Evolutionary conservation across 2,797 vertebrate genomes (phyloP), one percentile per base, ranked within the genome.

Genomic region (Apogon hyalosoma): DNA sequence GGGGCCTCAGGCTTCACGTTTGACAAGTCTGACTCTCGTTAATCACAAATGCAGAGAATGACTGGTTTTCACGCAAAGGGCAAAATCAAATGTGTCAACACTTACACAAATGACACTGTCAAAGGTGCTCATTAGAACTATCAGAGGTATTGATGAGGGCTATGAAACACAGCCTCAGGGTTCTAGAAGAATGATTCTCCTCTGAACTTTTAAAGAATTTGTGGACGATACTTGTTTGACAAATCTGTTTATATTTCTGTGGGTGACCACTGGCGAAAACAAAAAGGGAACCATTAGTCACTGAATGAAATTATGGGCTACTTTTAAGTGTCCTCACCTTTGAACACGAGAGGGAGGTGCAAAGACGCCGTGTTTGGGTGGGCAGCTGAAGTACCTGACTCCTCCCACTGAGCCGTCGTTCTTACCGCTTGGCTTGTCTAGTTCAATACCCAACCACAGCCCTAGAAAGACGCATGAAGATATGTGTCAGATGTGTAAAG

Each of bases 381-480:
- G 94, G 65, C 98, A 99, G 60, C 87, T 95, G 86, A 99, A 99
- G 88, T 98, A 99, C 73, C 94, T 95, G 63, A 98, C 90, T 0
- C 96, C 97, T 73, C 94, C 95, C 52, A 99, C 96, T 0, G 96
- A 97, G 3, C 98, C 97, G 1, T 99, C 94, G 0, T 99, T 99
- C 92, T 99, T 99, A 63, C 98, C 97, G 0, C 95, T 96, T 14
- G 96, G 96, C 66, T 96, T 98, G 87, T 99, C 97, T 86, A 99
- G 87, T 77, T 97, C 97, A 33, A 99, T 95, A 46, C 98, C 98
- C 60, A 97, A 94, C 98, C 98, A 99, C 76, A 95, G 87, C 0
- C 98, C 98, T 95, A 84, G 38, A 75, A 39, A 62, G 48, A 78
- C 63, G 58, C 0, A 36, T 36, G 9, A 36, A 36, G 9, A 36